Percentiles rank a stretch among this genome's conserved stretches.
Conservation (phyloP, 1,140 invertebrate genomes). For the Cotesia chilonis region DNA sequence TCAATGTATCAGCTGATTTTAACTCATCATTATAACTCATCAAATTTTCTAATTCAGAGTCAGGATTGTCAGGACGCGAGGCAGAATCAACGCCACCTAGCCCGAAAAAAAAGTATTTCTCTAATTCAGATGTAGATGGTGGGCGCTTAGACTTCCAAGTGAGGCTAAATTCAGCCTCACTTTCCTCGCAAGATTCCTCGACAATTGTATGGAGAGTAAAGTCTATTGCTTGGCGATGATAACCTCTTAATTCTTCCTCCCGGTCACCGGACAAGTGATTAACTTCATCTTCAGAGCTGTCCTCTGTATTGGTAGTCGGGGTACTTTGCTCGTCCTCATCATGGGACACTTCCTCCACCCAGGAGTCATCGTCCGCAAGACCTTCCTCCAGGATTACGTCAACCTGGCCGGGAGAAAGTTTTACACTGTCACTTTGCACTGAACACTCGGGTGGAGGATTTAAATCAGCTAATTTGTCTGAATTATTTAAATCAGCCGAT, state of each 20-base stretch:
- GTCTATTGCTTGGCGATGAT: slow-evolving; percentile 82
- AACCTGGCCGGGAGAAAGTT: slow-evolving; percentile 51
- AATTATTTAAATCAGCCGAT: too few species aligned
- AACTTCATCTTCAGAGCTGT: slow-evolving; percentile 68
- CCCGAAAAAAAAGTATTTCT: slow-evolving; percentile 91
- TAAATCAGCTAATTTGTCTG: too few species aligned
- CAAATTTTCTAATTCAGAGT: slow-evolving; percentile 40
- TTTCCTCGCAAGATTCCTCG: slow-evolving; percentile 93
- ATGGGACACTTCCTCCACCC: slow-evolving; percentile 85
- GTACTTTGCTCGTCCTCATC: slow-evolving; percentile 72
- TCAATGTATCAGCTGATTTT: neutral
- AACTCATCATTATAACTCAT: slow-evolving; percentile 9
- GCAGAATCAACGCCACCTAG: slow-evolving; percentile 73
- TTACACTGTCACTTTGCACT: neutral
- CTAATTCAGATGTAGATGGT: slow-evolving; percentile 81
- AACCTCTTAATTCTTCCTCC: slow-evolving; percentile 83
- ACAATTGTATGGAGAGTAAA: slow-evolving; percentile 93
- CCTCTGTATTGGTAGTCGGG: slow-evolving; percentile 62
- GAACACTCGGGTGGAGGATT: too few species aligned
- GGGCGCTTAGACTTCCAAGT: slow-evolving; percentile 66
- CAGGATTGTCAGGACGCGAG: too few species aligned
- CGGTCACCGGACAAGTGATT: slow-evolving; percentile 68
- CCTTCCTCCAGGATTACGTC: slow-evolving; percentile 84
- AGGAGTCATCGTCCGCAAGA: slow-evolving; percentile 85
- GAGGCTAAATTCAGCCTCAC: slow-evolving; percentile 74